These are phyloP conservation scores for Chromobotia macracanthus DNA, from an alignment of 2,797 vertebrate species.

Conservation along the genomic window DNA sequence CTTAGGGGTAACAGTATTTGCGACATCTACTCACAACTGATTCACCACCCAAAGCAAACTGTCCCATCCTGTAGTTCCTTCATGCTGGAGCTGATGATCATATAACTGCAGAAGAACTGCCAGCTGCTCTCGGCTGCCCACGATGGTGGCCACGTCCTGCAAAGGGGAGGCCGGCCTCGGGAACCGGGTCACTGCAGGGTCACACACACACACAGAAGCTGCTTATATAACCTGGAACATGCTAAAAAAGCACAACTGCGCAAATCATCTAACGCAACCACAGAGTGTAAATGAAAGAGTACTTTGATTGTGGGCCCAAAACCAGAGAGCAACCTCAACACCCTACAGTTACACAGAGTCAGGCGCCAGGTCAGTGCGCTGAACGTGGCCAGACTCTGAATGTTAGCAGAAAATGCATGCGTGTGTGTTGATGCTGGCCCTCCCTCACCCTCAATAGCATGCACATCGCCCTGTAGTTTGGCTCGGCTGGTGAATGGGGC, in stretches of 20 bases:
- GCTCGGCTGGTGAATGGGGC: constrained; percentile 92
- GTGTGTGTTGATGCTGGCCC: constrained; percentile 28
- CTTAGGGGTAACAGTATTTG: not conserved
- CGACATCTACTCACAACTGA: constrained; percentile 87
- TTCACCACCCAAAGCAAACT: constrained; percentile 98
- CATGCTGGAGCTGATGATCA: constrained; percentile 93
- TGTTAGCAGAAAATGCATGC: constrained; percentile 1
- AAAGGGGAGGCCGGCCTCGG: constrained; percentile 92
- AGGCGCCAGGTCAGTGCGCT: constrained; percentile 41
- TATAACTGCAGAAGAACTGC: constrained; percentile 89
- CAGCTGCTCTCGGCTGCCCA: constrained; percentile 92
- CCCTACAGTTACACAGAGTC: constrained; percentile 43
- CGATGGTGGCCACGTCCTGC: constrained; percentile 91
- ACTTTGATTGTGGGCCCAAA: constrained; percentile 49
- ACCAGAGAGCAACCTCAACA: constrained; percentile 45
- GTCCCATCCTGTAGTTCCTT: constrained; percentile 97
- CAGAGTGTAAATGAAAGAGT: too few species aligned
- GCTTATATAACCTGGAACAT: constrained; percentile 33
- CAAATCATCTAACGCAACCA: constrained; percentile 15
- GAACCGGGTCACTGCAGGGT: constrained; percentile 89
- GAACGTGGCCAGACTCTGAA: constrained; percentile 38
- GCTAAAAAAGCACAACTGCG: constrained; percentile 11
- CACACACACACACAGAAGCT: too few species aligned
- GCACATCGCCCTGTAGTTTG: constrained; percentile 86
- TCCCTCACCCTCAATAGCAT: constrained; percentile 89